Base-by-base conservation (phyloP, 2,888 invertebrate genomes). In the Zele albiditarsus region DNA sequence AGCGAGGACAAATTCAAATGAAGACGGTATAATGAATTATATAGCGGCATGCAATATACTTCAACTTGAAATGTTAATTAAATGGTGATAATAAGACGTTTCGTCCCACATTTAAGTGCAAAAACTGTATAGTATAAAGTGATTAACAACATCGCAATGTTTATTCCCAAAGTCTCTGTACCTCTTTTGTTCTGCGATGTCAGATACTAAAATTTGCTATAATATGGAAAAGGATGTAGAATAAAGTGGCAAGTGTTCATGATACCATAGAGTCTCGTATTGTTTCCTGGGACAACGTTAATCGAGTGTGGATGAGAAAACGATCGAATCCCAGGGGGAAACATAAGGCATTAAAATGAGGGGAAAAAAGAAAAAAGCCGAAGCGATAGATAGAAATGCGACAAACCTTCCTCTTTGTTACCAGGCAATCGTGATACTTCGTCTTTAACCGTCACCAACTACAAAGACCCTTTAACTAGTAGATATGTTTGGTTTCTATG, bases 221-320 rank as follows among this genome's bases (percentile, higher is more conserved):
- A 53, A 53, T 20, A 4, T 2, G 10, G 8, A 5, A 23, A 53
- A 6, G n/a, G 20, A 8, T 20, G 2, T 5, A 20, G 20, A 20
- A 5, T 20, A 20, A 53, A 53, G 23, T 20, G 8, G 53, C 14
- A 60, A 38, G 25, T 60, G 70, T 62, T 42, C 31, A 62, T 20
- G 28, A 28, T 68, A 28, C 53, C 20, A 62, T 42, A 69, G 68
- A 74, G 68, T 46, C 67, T 53, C 46, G 73, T 71, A 76, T 78
- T 74, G 42, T 68, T 60, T 71, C 31, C 63, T 33, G 53, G 27
- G 62, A 72, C 73, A 70, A 72, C 76, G 75, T 78, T 81, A 79
- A 81, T 80, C 81, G 78, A 79, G 78, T 74, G 79, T 75, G 78
- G 78, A 80, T 75, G 80, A 77, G 78, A 63, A 75, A 77, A 79